phyloP scores from a whole-genome alignment of 2,797 vertebrate species.

The Chromobotia macracanthus region DNA sequence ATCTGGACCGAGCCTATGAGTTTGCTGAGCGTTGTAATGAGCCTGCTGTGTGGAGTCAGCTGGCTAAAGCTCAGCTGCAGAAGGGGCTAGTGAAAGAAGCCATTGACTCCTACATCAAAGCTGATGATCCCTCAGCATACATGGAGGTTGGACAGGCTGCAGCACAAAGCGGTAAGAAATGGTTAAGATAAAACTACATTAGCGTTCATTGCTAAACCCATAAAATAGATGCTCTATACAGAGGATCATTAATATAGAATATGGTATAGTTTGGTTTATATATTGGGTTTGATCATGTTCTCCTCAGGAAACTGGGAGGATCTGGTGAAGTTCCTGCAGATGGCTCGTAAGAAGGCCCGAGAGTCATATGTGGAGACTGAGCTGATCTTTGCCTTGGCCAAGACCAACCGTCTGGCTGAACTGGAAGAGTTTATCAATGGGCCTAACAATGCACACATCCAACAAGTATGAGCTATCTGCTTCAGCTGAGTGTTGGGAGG shows the following conservation, averaged over 20 bases:
- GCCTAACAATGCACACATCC: slow-evolving; percentile 98
- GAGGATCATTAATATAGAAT: not conserved
- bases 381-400: slow-evolving; percentile 93
- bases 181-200: too few relatives aligned
- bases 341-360: slow-evolving; percentile 91
- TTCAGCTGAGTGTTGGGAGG: not conserved
- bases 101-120: slow-evolving; percentile 98
- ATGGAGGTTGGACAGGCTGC: slow-evolving; percentile 99
- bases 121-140: slow-evolving; percentile 96
- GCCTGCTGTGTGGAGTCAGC: slow-evolving; percentile 97
- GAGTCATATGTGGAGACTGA: slow-evolving; percentile 93
- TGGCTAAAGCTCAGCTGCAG: slow-evolving; percentile 96
- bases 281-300: slow-evolving; percentile 26
- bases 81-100: slow-evolving; percentile 98
- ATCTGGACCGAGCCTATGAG: slow-evolving; percentile 96
- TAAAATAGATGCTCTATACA: not conserved
- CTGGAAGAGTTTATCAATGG: slow-evolving; percentile 98
- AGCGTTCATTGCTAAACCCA: too few relatives aligned
- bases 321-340: slow-evolving; percentile 93
- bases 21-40: slow-evolving; percentile 99
- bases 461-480: slow-evolving; percentile 82
- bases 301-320: slow-evolving; percentile 90
- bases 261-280: slow-evolving; percentile 21
- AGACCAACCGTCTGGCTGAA: slow-evolving; percentile 92
- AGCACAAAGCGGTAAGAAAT: slow-evolving; percentile 87